Conservation (phyloP, 2,888 invertebrate species). For the Atrina japonica region DNA sequence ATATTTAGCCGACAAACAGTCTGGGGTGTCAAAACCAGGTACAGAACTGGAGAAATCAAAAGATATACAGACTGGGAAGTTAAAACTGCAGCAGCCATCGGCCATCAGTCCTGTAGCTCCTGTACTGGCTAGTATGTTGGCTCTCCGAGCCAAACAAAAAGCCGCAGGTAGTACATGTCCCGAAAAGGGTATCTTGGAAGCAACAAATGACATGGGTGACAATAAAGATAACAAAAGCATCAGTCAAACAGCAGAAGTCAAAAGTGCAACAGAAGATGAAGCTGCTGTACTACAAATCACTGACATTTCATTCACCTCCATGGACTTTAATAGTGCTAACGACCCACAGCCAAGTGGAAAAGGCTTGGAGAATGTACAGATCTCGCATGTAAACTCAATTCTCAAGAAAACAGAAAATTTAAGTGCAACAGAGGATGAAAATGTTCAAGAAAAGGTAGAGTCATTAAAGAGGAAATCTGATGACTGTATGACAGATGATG, state of each 20-base stretch:
- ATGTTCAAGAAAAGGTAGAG: no score
- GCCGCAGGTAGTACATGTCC: slow-evolving; percentile 27
- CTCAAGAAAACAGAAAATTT: no score
- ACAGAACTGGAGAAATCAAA: background rate
- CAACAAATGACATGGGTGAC: background rate
- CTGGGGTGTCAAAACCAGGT: background rate
- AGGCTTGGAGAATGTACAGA: no score
- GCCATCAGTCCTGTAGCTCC: slow-evolving; percentile 59
- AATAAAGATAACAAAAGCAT: background rate
- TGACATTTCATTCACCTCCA: no score
- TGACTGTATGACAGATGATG: background rate
- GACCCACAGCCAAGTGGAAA: no score
- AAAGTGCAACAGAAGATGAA: background rate
- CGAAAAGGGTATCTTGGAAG: background rate
- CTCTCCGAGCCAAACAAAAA: slow-evolving; percentile 53
- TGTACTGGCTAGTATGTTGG: slow-evolving; percentile 57
- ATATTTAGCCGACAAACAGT: background rate
- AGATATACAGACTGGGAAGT: background rate
- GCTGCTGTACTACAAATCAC: no score
- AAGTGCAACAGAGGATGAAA: no score
- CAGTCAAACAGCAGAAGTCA: background rate
- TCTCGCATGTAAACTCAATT: no score
- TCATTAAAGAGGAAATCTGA: no score
- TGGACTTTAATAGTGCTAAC: no score
- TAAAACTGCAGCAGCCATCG: slow-evolving; percentile 5